Percentiles rank a stretch among this genome's conserved stretches.
phyloP scores from a whole-genome alignment of 1,140 invertebrate genomes.

The Leptinotarsa lineolata region DNA sequence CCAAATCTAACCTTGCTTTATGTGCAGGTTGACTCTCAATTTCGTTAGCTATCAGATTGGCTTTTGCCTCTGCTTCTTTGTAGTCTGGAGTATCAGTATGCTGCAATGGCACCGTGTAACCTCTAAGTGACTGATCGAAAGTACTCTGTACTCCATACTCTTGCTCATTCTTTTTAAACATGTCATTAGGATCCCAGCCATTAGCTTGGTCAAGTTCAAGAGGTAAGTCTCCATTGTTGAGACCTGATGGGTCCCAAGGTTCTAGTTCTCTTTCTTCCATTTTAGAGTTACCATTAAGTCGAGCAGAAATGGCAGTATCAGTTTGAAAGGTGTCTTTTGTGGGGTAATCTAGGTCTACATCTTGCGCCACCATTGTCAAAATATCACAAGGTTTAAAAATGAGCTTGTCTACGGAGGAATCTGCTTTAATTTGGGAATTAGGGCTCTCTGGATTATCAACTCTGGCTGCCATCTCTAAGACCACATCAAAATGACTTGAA shows the following conservation, averaged over 20 bases:
- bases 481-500: constrained; percentile 73
- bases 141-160: constrained; percentile 74
- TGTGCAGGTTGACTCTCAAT: constrained; percentile 85
- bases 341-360: constrained; percentile 87
- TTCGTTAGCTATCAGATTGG: constrained; percentile 84
- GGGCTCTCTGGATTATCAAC: constrained; percentile 64
- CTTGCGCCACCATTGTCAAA: constrained; percentile 75
- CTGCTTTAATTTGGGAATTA: constrained; percentile 60
- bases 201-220: constrained; percentile 76
- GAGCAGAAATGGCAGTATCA: constrained; percentile 69
- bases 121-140: constrained; percentile 86
- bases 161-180: constrained; percentile 92
- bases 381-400: constrained; percentile 85
- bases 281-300: constrained; percentile 62
- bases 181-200: constrained; percentile 93
- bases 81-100: constrained; percentile 85
- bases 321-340: constrained; percentile 84
- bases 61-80: constrained; percentile 79
- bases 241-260: constrained; percentile 78
- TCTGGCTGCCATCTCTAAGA: constrained; percentile 81
- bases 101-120: constrained; percentile 86
- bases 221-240: constrained; percentile 63
- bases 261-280: constrained; percentile 80
- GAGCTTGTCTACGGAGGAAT: constrained; percentile 77
- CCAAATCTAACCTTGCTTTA: constrained; percentile 78